Percentiles rank a stretch among this genome's conserved stretches.
Evolutionary conservation across 2,113 vertebrate species (phyloP).

Genomic region (Salvelinus sp.): DNA sequence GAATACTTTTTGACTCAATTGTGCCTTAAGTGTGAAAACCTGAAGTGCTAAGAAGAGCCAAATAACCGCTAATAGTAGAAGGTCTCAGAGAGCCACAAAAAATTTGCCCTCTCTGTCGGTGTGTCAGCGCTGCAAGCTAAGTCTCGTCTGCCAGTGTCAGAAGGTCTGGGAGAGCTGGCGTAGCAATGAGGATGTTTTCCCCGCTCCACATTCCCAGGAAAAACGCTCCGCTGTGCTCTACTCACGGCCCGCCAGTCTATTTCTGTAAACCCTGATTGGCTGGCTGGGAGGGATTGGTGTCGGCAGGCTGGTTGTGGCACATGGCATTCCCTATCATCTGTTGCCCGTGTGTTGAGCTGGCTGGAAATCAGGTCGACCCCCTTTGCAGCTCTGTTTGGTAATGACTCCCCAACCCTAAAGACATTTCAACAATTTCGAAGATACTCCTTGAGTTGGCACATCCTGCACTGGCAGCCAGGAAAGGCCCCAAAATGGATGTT

Average conservation of each 20-base stretch:
- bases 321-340: constrained; percentile 61
- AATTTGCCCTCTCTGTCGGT: neutral
- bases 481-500: constrained; percentile 12
- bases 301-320: constrained; percentile 39
- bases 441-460: constrained; percentile 41
- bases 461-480: constrained; percentile 34
- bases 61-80: neutral
- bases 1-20: too few relatives aligned
- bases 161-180: constrained; percentile 15
- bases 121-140: neutral
- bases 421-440: constrained; percentile 45
- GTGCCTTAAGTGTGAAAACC: neutral
- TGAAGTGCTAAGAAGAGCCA: neutral
- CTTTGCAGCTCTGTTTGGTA: constrained; percentile 35
- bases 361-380: constrained; percentile 48
- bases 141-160: neutral
- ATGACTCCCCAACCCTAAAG: constrained; percentile 51
- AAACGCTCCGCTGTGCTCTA: constrained; percentile 36
- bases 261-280: constrained; percentile 48
- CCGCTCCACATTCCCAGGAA: constrained; percentile 43
- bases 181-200: constrained; percentile 48
- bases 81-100: neutral
- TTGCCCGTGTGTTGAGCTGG: constrained; percentile 29
- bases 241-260: constrained; percentile 17
- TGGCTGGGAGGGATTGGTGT: constrained; percentile 61